Base-by-base conservation (phyloP, 2,113 vertebrate genomes). In the Lampris incognitus region DNA sequence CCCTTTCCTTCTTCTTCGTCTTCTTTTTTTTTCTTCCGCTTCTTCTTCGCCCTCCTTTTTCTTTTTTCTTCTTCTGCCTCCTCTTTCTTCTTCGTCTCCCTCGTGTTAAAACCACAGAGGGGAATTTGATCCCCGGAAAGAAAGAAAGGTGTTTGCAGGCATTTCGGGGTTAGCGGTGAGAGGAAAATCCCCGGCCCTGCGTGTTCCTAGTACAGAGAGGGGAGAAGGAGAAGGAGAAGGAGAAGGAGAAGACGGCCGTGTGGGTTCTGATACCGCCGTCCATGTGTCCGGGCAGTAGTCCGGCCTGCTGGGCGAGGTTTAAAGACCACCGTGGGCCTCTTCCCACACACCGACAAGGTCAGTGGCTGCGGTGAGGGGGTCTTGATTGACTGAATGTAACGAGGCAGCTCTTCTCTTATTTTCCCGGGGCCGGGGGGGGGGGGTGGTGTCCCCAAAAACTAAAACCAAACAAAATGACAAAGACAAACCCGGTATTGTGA, bases 221-320 rank as follows among this genome's bases (percentile, higher is more conserved):
- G 24, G 24, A 24, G 24, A 24, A 24, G 24, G 24, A 24, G 24
- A 24, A 24, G 24, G 24, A 24, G 24, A 24, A 70, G 78, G 73
- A 79, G 51, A 42, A 75, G 76, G 65, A 62, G 57, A 76, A 64
- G 72, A 77, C 50, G n/a, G 52, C 58, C 0, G 24, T 9, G 64
- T 66, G 67, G 69, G 67, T 62, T 85, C 76, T 80, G 72, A 86
- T 57, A 55, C 58, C n/a, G 55, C 48, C 55, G 66, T 79, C 84
- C 60, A 84, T 74, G 46, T 82, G 62, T 79, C 46, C 48, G 55
- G 52, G 58, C 58, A 73, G 58, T 55, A 73, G 60, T 49, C 41
- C 71, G 78, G 56, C 58, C 65, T 73, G 42, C 52, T 79, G 42
- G n/a, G 72, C 58, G 72, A 76, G 72, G 68, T 72, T 86, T 67